These are phyloP conservation scores for Drosophila cognata DNA, from an alignment of 2,888 invertebrate species.

Conservation along the genomic window DNA sequence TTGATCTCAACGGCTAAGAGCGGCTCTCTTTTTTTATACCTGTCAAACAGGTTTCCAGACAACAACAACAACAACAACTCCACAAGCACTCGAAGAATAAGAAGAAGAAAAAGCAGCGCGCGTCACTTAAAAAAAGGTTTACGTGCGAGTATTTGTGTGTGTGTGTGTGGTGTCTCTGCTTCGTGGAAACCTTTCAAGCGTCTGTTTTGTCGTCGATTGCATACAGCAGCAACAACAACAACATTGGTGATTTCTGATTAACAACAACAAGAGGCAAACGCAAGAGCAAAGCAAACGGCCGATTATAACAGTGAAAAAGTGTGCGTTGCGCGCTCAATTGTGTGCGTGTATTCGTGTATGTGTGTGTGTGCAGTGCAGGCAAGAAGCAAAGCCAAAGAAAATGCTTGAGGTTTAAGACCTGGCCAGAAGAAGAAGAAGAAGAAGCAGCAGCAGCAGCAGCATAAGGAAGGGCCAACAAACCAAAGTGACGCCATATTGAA, in stretches of 20 bases:
- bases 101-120: slow-evolving; percentile 46
- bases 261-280: slow-evolving; percentile 51
- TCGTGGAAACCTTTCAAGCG: slow-evolving; percentile 82
- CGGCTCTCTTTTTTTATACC: slow-evolving; percentile 61
- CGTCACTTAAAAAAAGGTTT: slow-evolving; percentile 52
- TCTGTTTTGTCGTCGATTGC: slow-evolving; percentile 60
- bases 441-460: slow-evolving; percentile 5
- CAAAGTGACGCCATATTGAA: slow-evolving; percentile 64
- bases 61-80: slow-evolving; percentile 42
- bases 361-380: slow-evolving; percentile 51
- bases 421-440: slow-evolving; percentile 48
- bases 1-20: slow-evolving; percentile 57
- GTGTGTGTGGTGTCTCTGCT: slow-evolving; percentile 40
- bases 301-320: slow-evolving; percentile 75
- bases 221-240: slow-evolving; percentile 43
- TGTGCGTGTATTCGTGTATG: slow-evolving; percentile 31
- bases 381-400: slow-evolving; percentile 42
- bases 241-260: slow-evolving; percentile 62
- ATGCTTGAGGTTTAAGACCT: slow-evolving; percentile 69
- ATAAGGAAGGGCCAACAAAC: slow-evolving; percentile 48
- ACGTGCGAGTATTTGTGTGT: slow-evolving; percentile 19
- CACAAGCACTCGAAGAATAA: slow-evolving; percentile 29
- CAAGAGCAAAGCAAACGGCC: slow-evolving; percentile 63
- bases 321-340: slow-evolving; percentile 35
- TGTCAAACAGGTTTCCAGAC: slow-evolving; percentile 81